Conservation (phyloP, 1,140 invertebrate species). For the Caerostris darwini region DNA sequence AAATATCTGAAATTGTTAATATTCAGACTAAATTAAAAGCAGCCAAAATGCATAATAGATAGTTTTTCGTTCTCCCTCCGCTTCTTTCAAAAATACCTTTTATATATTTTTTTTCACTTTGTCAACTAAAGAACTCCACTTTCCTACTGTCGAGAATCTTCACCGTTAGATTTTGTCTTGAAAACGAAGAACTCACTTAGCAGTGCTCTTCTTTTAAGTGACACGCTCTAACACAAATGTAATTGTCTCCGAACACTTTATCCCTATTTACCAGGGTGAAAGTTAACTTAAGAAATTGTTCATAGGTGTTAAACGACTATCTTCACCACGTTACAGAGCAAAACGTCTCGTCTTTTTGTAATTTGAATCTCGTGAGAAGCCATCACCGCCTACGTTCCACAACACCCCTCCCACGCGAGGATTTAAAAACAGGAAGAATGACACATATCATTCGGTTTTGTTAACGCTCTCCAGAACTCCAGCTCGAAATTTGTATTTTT, state of each 20-base stretch:
- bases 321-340: slow-evolving; percentile 48
- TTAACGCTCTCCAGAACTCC: slow-evolving; percentile 69
- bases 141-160: background rate
- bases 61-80: too few relatives aligned
- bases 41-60: too few relatives aligned
- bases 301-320: slow-evolving; percentile 66
- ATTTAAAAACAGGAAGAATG: slow-evolving; percentile 69
- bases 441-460: slow-evolving; percentile 59
- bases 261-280: background rate
- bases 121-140: background rate
- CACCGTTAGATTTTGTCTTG: background rate
- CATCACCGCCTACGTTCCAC: slow-evolving; percentile 59
- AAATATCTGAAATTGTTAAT: too few relatives aligned
- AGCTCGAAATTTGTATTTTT: slow-evolving; percentile 62
- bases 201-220: background rate
- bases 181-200: background rate
- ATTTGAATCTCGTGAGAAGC: slow-evolving; percentile 75
- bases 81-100: too few relatives aligned
- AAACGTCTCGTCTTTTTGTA: slow-evolving; percentile 61
- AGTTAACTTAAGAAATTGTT: slow-evolving; percentile 37
- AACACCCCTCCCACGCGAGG: slow-evolving; percentile 66
- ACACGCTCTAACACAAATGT: background rate
- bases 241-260: slow-evolving; percentile 53
- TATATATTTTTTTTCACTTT: background rate
- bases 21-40: too few relatives aligned